A percentile compares a stretch with the other conserved stretches of the same genome.
phyloP scores from a whole-genome alignment of 2,797 vertebrate species.

The Paedocypris micromegethes region DNA sequence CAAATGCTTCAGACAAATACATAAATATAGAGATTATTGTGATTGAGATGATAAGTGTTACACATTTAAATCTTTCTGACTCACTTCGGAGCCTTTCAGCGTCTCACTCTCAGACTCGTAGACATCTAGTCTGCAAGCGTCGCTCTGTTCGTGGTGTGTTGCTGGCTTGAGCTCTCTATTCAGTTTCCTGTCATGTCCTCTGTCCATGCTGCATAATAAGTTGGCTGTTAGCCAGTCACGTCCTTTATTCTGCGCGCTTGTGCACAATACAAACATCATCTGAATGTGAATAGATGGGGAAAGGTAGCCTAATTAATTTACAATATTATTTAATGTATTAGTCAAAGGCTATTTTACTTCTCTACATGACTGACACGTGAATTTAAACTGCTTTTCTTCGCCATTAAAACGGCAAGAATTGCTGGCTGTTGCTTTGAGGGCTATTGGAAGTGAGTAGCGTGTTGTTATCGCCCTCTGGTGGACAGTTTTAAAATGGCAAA shows the following conservation, averaged over 20 bases:
- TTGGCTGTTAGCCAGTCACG: slow-evolving; percentile 34
- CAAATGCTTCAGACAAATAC: no score
- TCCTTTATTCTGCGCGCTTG: neutral
- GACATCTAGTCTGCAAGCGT: neutral
- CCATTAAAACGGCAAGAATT: slow-evolving; percentile 9
- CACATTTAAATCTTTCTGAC: no score
- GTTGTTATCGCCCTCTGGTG: slow-evolving; percentile 46
- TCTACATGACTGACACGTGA: neutral
- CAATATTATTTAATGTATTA: slow-evolving; percentile 6
- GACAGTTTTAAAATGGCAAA: neutral
- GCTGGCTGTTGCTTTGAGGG: neutral
- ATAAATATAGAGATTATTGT: no score
- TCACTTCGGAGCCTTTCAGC: slow-evolving; percentile 8
- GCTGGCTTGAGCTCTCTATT: slow-evolving; percentile 18
- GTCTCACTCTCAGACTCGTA: slow-evolving; percentile 19
- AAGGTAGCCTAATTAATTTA: slow-evolving; percentile 2
- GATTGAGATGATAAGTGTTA: no score
- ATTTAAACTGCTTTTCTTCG: slow-evolving; percentile 3
- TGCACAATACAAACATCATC: slow-evolving; percentile 12
- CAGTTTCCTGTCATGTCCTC: slow-evolving; percentile 30
- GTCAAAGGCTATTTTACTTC: neutral
- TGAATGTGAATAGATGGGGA: neutral
- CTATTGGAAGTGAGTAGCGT: slow-evolving; percentile 11
- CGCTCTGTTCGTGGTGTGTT: slow-evolving; percentile 1
- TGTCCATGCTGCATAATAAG: slow-evolving; percentile 44